Conservation (phyloP, 2,113 vertebrate genomes). For the Petroica traversi region DNA sequence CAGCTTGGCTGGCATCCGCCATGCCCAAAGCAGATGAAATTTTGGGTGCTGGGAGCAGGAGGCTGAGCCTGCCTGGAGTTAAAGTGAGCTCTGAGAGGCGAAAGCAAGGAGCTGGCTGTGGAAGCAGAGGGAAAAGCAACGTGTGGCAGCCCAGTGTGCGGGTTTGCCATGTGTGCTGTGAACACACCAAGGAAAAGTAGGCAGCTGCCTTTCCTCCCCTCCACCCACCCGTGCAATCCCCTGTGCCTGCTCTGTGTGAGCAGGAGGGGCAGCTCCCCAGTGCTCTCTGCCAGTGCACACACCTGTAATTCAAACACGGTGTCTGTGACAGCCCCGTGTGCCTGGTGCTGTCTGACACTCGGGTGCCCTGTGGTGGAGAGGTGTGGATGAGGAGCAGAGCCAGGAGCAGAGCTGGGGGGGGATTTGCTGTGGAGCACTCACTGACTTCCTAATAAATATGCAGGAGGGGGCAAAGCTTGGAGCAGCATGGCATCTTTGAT, state of each 20-base stretch:
- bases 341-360: not conserved
- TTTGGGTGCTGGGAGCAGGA: not conserved
- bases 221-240: fast-evolving
- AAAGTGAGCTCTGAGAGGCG: not conserved
- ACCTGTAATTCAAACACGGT: not conserved
- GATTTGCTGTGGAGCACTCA: not conserved
- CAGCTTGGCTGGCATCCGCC: not conserved
- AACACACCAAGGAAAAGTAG: fast-evolving
- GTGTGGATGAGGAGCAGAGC: not conserved
- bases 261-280: not conserved
- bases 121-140: not conserved
- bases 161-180: not conserved
- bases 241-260: not conserved
- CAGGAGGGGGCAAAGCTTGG: not conserved
- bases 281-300: not conserved
- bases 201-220: not conserved
- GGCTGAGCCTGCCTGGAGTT: not conserved
- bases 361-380: not conserved
- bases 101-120: not conserved
- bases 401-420: too few species aligned
- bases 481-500: fast-evolving
- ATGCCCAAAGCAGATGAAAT: not conserved
- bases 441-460: fast-evolving
- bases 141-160: fast-evolving
- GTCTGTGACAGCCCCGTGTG: fast-evolving